These are phyloP conservation scores for Mythimna lalbum DNA, from an alignment of 2,888 invertebrate species.

Conservation along the genomic window DNA sequence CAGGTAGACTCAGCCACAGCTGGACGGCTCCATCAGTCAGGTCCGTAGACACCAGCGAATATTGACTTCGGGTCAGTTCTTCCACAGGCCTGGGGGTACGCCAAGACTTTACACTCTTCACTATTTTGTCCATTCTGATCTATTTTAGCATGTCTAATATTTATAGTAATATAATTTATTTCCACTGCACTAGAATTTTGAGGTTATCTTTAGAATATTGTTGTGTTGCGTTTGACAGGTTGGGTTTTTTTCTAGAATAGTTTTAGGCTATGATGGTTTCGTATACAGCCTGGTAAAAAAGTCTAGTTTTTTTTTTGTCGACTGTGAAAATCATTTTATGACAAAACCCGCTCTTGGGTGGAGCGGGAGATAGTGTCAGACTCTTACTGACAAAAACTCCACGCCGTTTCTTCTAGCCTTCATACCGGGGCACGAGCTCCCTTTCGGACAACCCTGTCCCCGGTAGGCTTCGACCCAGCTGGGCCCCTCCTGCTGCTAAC, in stretches of 20 bases:
- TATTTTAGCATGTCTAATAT: conserved; percentile 30
- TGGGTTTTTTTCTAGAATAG: conserved; percentile 5
- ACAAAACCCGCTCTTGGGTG: too few species aligned
- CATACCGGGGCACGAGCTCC: too few species aligned
- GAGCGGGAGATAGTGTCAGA: too few species aligned
- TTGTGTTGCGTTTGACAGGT: conserved; percentile 48
- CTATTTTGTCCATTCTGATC: conserved; percentile 74
- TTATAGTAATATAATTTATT: neutral
- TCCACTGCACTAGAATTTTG: conserved; percentile 41
- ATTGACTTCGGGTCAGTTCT: conserved; percentile 86
- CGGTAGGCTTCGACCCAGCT: too few species aligned
- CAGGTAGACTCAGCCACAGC: conserved; percentile 92
- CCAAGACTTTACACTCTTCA: conserved; percentile 78
- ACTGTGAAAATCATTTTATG: too few species aligned
- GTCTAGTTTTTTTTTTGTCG: too few species aligned
- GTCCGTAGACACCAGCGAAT: conserved; percentile 88
- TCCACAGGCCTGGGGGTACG: conserved; percentile 81
- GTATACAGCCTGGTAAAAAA: neutral
- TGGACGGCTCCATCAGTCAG: conserved; percentile 91
- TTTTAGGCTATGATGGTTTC: neutral
- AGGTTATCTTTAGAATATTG: conserved; percentile 38
- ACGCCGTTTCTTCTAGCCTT: too few species aligned
- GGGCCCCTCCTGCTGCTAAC: too few species aligned
- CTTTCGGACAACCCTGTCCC: too few species aligned
- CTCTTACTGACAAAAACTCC: too few species aligned